These are phyloP conservation scores for Neogale vison DNA, from an alignment of 2,113 vertebrate genomes.

Conservation along the genomic window DNA sequence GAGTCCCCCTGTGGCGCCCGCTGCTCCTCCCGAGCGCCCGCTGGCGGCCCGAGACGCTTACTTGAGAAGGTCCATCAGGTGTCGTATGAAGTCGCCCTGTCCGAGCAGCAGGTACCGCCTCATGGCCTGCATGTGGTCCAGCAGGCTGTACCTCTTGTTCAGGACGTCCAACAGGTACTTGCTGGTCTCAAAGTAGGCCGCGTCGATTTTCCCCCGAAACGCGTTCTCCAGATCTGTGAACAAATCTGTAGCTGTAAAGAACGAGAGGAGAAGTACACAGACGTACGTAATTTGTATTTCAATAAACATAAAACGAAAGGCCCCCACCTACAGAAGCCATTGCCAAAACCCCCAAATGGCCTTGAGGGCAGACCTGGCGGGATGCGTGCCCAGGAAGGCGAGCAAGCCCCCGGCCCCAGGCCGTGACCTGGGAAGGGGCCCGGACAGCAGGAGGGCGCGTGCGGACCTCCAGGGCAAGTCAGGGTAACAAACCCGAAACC, in stretches of 20 bases:
- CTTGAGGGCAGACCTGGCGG: background rate
- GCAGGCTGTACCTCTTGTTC: constrained; percentile 94
- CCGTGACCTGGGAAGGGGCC: background rate
- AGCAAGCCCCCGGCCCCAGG: background rate
- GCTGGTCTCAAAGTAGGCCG: constrained; percentile 97
- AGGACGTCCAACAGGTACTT: constrained; percentile 96
- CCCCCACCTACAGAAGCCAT: fast-evolving
- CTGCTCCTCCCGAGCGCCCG: background rate
- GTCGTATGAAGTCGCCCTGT: constrained; percentile 98
- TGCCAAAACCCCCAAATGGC: background rate
- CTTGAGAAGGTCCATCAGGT: constrained; percentile 99
- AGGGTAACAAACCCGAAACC: background rate
- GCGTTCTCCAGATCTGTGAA: constrained; percentile 96
- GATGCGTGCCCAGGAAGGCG: background rate
- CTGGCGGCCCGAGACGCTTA: constrained; percentile 78
- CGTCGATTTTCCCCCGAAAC: constrained; percentile 97
- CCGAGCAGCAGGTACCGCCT: constrained; percentile 97
- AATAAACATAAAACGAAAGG: background rate
- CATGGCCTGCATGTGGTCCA: constrained; percentile 98
- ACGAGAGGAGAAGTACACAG: constrained; percentile 11
- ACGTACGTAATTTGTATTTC: background rate
- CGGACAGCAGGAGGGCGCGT: background rate
- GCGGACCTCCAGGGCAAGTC: background rate
- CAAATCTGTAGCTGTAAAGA: constrained; percentile 90
- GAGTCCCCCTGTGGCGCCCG: background rate